A percentile compares a stretch with the other conserved stretches of the same genome.
These are phyloP conservation scores for Alca torda DNA, from an alignment of 2,797 vertebrate species.

Conservation along the genomic window DNA sequence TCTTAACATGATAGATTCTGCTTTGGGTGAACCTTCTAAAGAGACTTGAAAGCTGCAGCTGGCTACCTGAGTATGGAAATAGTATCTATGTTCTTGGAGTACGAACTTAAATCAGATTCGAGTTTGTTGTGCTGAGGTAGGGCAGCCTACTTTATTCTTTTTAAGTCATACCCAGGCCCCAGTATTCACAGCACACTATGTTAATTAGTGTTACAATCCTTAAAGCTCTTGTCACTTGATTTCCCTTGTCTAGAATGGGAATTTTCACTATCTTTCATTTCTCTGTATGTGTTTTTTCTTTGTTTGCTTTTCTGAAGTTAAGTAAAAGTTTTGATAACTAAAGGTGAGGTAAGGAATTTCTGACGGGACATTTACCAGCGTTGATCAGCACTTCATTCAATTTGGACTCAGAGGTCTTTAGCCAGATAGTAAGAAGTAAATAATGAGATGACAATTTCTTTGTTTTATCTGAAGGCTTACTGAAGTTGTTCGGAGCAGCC, in stretches of 20 bases:
- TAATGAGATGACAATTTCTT: neutral
- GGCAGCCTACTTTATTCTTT: neutral
- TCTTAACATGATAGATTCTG: neutral
- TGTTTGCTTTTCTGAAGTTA: neutral
- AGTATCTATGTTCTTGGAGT: neutral
- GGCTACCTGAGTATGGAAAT: neutral
- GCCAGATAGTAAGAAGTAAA: neutral
- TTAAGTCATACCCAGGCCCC: neutral
- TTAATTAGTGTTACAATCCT: neutral
- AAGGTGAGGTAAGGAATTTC: neutral
- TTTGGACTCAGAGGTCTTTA: neutral
- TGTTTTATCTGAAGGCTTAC: conserved; percentile 80
- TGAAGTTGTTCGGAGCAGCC: conserved; percentile 83
- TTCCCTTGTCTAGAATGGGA: neutral
- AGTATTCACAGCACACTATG: neutral
- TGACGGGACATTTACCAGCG: neutral
- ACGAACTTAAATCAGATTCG: neutral
- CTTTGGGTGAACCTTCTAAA: neutral
- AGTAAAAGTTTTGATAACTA: neutral
- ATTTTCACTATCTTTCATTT: neutral
- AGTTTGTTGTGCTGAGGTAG: neutral
- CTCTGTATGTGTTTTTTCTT: neutral
- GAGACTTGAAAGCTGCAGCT: neutral
- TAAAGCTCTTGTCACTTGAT: neutral
- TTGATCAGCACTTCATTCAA: neutral